Evolutionary conservation across 2,113 vertebrate genomes (phyloP), one percentile per base, ranked within the genome.

Genomic region (Rousettus leschenaultii): DNA sequence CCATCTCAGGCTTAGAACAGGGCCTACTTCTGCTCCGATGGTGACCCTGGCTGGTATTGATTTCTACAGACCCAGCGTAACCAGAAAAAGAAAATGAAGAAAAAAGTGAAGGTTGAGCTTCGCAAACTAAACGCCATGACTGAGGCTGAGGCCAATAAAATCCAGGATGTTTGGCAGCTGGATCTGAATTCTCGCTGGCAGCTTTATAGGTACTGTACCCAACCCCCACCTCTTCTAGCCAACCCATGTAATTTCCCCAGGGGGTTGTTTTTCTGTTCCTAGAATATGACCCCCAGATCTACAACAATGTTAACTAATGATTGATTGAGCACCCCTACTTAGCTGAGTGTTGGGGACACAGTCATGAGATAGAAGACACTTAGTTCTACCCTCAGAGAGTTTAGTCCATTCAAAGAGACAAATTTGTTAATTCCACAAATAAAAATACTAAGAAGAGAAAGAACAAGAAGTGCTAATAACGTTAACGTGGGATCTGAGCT

Each of bases 121-220:
- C 74, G n/a, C 26, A 99, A 99, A 89, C 94, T 94, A 43, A 95
- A 97, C 4, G 55, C 98, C 48, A 99, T 99, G 99, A 99, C 98
- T 11, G 98, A 98, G 57, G 51, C 65, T 0, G 98, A 99, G 85
- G 99, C 99, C 55, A 26, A 0, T 5, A 68, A 33, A 16, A 82
- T 99, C 86, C 74, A 70, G 16, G 97, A 99, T 45, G 43, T 99
- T 75, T 99, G 99, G 99, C 97, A 93, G 12, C 98, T 99, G 55
- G 97, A 96, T 70, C 93, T 98, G 70, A 96, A 28, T 68, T 98
- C 99, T 68, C 99, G 99, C 96, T 99, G 99, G 99, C 98, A 94
- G 96, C 99, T 99, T 78, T 99, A 99, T 98, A 99, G 99, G 99
- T 99, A 98, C 55, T 33, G 2, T 94, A 18, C 40, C 71, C 1